Percentiles rank a stretch among this genome's conserved stretches.
Conservation (phyloP, 2,113 vertebrate species). For the Heterotilapia buettikoferi region DNA sequence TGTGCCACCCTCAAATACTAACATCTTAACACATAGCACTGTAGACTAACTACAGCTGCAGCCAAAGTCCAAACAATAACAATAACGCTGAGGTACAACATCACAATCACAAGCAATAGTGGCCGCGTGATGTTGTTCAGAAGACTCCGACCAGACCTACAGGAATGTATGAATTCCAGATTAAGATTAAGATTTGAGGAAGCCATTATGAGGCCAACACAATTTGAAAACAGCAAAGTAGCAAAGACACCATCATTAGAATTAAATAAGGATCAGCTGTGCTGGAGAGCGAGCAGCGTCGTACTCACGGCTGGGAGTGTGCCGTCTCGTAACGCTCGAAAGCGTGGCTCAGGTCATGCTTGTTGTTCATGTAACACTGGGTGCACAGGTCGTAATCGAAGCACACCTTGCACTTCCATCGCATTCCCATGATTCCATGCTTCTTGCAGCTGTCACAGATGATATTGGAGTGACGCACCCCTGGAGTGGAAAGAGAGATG, state of each 20-base stretch:
- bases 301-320: slow-evolving; percentile 93
- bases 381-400: slow-evolving; percentile 97
- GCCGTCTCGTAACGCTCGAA: slow-evolving; percentile 96
- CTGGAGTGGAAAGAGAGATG: slow-evolving; percentile 51
- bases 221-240: neutral
- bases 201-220: neutral
- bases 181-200: neutral
- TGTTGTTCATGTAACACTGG: slow-evolving; percentile 97
- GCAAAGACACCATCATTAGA: neutral
- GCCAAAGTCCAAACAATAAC: neutral
- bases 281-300: neutral
- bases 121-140: neutral
- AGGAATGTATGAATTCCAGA: neutral
- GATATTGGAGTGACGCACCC: slow-evolving; percentile 96
- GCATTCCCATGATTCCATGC: slow-evolving; percentile 94
- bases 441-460: slow-evolving; percentile 99
- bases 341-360: slow-evolving; percentile 86
- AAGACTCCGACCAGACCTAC: neutral
- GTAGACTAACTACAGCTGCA: neutral
- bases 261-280: neutral
- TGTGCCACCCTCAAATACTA: neutral
- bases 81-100: neutral
- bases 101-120: neutral
- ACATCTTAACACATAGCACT: neutral
- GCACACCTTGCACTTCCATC: slow-evolving; percentile 97